Percentiles rank a stretch among this genome's conserved stretches.
Conservation (phyloP, 2,888 invertebrate genomes). For the Drosophila dives region DNA sequence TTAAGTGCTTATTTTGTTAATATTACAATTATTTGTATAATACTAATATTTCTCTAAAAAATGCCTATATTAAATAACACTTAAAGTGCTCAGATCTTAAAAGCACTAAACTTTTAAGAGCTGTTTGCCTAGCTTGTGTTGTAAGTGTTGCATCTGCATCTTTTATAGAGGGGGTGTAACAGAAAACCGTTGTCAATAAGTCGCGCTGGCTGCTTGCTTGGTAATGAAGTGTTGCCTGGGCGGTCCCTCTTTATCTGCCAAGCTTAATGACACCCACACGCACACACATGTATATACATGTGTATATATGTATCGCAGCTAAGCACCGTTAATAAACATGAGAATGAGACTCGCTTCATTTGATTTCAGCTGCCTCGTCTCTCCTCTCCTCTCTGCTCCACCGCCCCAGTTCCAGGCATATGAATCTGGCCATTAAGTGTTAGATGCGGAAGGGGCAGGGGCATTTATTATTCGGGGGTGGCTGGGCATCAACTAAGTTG, state of each 20-base stretch:
- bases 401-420: conserved; percentile 27
- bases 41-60: not conserved
- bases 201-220: conserved; percentile 22
- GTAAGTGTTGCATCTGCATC: not conserved
- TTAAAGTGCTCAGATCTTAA: not conserved
- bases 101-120: not conserved
- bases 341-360: conserved; percentile 76
- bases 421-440: conserved; percentile 53
- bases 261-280: conserved; percentile 77
- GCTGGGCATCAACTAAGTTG: conserved; percentile 58
- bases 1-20: no score
- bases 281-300: conserved; percentile 16
- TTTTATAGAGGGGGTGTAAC: conserved; percentile 30
- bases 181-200: conserved; percentile 57
- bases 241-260: conserved; percentile 66
- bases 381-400: conserved; percentile 3
- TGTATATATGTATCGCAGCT: conserved; percentile 43
- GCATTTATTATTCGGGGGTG: conserved; percentile 44
- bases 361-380: conserved; percentile 59
- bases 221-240: conserved; percentile 63
- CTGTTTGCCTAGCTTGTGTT: not conserved
- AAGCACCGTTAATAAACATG: conserved; percentile 77
- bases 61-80: not conserved
- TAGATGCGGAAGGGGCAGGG: not conserved
- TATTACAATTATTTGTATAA: no score